Conservation (phyloP, 2,797 vertebrate species). For the Chiroxiphia lanceolata region DNA sequence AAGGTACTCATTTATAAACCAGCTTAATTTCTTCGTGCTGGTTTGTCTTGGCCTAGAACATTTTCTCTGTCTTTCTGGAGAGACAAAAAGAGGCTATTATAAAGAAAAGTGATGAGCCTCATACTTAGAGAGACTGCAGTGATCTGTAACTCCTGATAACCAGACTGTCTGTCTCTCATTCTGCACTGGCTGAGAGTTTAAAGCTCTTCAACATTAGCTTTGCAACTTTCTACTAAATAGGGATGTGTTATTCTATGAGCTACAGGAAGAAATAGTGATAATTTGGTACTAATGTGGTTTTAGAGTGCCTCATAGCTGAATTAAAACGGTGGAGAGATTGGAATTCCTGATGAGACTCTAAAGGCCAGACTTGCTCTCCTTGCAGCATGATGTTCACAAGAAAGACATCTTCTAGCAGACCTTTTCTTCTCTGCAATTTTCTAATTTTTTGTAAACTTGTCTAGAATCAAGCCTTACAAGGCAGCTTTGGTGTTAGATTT, state of each 20-base stretch:
- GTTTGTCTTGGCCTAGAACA: neutral
- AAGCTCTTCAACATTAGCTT: neutral
- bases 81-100: neutral
- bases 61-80: neutral
- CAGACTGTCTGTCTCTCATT: neutral
- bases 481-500: neutral
- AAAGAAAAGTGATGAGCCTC: neutral
- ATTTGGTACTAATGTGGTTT: neutral
- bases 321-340: neutral
- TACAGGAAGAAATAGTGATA: neutral
- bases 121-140: neutral
- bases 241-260: neutral
- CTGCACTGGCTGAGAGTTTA: neutral
- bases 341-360: neutral
- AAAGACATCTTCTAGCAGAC: neutral
- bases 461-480: neutral
- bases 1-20: neutral
- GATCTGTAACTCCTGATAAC: neutral
- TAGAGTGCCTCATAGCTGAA: neutral
- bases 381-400: neutral
- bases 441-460: neutral
- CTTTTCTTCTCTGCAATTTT: neutral
- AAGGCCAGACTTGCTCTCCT: neutral
- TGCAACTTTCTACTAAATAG: neutral
- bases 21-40: neutral